phyloP scores from a whole-genome alignment of 92 coral and sea anemone genomes.

The Zoanthus sociatus region DNA sequence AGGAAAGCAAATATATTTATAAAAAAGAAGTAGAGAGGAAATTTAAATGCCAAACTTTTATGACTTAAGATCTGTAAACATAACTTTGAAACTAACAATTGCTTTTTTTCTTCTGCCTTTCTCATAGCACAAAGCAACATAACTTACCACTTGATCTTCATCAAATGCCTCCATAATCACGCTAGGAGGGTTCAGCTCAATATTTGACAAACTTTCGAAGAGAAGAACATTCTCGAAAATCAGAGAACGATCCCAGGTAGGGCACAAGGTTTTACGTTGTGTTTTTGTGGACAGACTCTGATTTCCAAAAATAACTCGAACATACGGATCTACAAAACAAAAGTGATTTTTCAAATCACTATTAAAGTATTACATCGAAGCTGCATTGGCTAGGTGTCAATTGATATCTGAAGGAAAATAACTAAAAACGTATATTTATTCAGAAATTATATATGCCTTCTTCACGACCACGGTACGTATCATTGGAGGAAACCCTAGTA shows the following conservation, averaged over 20 bases:
- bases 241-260: slow-evolving; percentile 96
- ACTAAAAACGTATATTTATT: no score
- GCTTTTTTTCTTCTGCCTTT: background rate
- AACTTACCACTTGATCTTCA: slow-evolving; percentile 83
- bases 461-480: no score
- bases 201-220: slow-evolving; percentile 76
- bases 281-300: slow-evolving; percentile 81
- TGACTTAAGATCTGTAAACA: background rate
- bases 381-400: no score
- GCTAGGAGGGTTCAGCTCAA: slow-evolving; percentile 82
- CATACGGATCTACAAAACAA: slow-evolving; percentile 81
- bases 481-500: no score
- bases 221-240: slow-evolving; percentile 83
- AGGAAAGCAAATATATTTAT: background rate
- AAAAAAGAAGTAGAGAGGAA: background rate
- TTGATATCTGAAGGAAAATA: no score
- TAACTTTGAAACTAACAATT: no score
- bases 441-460: no score
- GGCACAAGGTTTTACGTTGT: slow-evolving; percentile 79
- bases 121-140: background rate
- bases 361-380: background rate
- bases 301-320: slow-evolving; percentile 78
- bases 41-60: background rate
- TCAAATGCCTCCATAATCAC: slow-evolving; percentile 88
- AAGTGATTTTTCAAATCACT: background rate